These are phyloP conservation scores for Drosophila birchii DNA, from an alignment of 2,888 invertebrate species.

Conservation along the genomic window DNA sequence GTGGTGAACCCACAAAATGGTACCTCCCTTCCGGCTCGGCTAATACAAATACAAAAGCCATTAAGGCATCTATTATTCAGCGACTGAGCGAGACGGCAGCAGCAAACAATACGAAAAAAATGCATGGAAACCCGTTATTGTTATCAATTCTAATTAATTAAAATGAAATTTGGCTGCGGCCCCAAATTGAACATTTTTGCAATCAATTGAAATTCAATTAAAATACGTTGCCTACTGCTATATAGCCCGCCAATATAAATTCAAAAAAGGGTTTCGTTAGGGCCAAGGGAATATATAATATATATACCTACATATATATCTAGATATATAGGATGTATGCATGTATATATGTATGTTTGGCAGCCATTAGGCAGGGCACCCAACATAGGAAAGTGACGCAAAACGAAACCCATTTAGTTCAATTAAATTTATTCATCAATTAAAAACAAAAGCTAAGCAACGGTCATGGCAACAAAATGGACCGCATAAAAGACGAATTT, in stretches of 20 bases:
- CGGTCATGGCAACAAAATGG: conserved; percentile 21
- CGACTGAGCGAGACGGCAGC: not conserved
- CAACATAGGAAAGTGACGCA: conserved; percentile 22
- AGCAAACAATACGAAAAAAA: conserved; percentile 4
- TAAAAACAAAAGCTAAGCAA: conserved; percentile 65
- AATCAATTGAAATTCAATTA: conserved; percentile 81
- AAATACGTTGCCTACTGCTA: conserved; percentile 61
- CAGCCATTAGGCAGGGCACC: conserved; percentile 56
- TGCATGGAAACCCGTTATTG: conserved; percentile 54
- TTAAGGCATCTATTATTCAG: conserved; percentile 42
- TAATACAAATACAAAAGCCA: conserved; percentile 35
- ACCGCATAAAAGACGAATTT: conserved; percentile 54
- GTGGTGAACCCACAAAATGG: not conserved
- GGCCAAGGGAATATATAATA: conserved; percentile 24
- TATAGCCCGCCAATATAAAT: conserved; percentile 41
- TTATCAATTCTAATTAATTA: conserved; percentile 77
- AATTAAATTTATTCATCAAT: conserved; percentile 77
- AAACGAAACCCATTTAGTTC: conserved; percentile 71
- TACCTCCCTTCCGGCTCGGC: not conserved
- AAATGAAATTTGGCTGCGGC: conserved; percentile 67
- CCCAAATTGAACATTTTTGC: conserved; percentile 66
- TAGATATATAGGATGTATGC: not conserved
- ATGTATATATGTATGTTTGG: conserved; percentile 4
- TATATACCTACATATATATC: not conserved
- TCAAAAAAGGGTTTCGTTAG: conserved; percentile 39